phyloP scores from a whole-genome alignment of 1,140 invertebrate genomes.

The Platyscapa corneri region DNA sequence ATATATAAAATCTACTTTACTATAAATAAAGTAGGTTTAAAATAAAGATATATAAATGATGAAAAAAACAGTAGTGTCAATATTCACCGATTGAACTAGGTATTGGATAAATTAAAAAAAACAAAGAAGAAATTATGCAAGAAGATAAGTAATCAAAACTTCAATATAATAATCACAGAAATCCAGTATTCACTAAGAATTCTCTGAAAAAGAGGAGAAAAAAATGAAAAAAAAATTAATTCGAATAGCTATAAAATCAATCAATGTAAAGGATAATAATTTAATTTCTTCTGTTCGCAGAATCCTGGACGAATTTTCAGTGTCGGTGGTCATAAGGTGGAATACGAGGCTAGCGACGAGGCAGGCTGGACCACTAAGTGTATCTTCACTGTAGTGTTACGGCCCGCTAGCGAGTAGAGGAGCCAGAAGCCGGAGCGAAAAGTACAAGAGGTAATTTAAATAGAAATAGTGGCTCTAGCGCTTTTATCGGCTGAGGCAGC shows the following conservation, averaged over 20 bases:
- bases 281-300: slow-evolving; percentile 57
- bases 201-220: not conserved
- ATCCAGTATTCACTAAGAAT: not conserved
- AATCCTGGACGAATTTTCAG: slow-evolving; percentile 67
- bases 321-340: slow-evolving; percentile 68
- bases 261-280: not conserved
- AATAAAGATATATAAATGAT: not conserved
- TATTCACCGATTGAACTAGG: no score
- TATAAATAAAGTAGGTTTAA: no score
- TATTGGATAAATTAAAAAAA: not conserved
- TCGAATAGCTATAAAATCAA: slow-evolving; percentile 2
- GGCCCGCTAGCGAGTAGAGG: slow-evolving; percentile 57
- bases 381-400: slow-evolving; percentile 69
- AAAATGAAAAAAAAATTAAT: not conserved
- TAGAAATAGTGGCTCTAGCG: not conserved
- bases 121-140: not conserved
- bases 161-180: slow-evolving; percentile 16
- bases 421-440: not conserved
- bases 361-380: slow-evolving; percentile 73
- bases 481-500: not conserved
- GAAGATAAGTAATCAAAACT: slow-evolving; percentile 28
- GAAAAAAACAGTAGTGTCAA: not conserved
- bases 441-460: slow-evolving; percentile 17
- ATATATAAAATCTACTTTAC: no score
- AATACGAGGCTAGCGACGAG: slow-evolving; percentile 72